Evolutionary conservation across 2,113 vertebrate species (phyloP).

Genomic region (Rhinichthys klamathensis): DNA sequence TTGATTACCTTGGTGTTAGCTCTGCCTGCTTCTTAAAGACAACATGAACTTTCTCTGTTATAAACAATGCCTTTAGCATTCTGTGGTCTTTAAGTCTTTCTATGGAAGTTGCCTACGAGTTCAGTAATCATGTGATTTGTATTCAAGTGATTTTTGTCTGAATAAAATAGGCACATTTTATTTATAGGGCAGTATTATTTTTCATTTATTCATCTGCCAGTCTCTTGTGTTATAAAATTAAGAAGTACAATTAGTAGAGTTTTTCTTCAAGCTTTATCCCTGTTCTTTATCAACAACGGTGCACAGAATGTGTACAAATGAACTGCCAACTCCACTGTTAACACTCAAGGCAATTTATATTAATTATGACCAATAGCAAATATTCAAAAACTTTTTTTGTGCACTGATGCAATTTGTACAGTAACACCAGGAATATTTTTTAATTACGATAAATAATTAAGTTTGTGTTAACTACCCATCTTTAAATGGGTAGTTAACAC

Average conservation of each 20-base stretch:
- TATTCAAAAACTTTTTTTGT: too few relatives aligned
- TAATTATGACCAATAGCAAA: background rate
- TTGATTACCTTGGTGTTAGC: background rate
- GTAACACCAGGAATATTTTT: background rate
- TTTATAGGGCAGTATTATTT: background rate
- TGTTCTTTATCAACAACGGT: background rate
- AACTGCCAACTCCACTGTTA: background rate
- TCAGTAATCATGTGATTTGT: background rate
- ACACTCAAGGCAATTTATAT: background rate
- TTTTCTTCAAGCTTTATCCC: background rate
- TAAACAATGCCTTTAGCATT: background rate
- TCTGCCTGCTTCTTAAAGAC: background rate
- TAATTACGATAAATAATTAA: background rate
- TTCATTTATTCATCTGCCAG: background rate
- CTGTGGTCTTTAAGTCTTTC: background rate
- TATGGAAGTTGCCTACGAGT: background rate
- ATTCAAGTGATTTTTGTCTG: background rate
- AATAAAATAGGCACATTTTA: background rate
- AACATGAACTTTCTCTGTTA: background rate
- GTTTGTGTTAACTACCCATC: too few relatives aligned
- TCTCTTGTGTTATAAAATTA: background rate
- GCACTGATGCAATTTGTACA: background rate
- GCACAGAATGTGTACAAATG: background rate
- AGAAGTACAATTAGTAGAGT: background rate
- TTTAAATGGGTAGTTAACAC: background rate